phyloP scores from a whole-genome alignment of 2,113 vertebrate species.

The Symphodus melops region DNA sequence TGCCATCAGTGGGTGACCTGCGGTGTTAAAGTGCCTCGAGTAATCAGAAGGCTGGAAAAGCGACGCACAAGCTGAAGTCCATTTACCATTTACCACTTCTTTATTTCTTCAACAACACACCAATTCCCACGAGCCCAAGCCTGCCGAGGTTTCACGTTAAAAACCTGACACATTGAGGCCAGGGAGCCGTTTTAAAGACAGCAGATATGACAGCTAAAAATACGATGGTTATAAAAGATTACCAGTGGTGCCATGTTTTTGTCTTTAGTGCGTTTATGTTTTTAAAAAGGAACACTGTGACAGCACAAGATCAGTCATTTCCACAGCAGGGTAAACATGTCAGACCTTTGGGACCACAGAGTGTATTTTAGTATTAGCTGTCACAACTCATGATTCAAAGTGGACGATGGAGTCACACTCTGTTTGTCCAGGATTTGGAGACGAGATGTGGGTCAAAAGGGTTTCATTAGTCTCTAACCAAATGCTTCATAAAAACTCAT shows the following conservation, averaged over 20 bases:
- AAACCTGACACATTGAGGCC: constrained; percentile 4
- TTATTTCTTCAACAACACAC: neutral
- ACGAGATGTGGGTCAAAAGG: constrained; percentile 54
- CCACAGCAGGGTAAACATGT: neutral
- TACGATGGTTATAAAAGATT: neutral
- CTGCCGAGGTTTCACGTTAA: neutral
- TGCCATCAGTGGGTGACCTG: no score
- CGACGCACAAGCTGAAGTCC: no score
- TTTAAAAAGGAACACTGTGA: neutral
- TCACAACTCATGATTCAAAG: constrained; percentile 19
- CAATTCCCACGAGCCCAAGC: neutral
- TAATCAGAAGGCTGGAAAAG: no score
- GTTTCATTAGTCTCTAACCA: constrained; percentile 56
- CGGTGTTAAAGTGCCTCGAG: no score
- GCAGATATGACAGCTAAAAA: neutral
- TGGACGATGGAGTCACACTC: constrained; percentile 37
- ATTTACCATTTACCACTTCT: no score
- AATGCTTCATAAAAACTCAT: constrained; percentile 51
- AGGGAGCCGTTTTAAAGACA: neutral
- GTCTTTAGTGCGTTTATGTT: neutral
- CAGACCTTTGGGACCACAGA: neutral
- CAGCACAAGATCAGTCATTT: neutral
- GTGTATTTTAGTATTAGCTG: constrained; percentile 2
- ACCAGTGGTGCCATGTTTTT: neutral
- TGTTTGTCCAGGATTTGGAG: constrained; percentile 33